Conservation (phyloP, 1,140 invertebrate genomes). For the Listronotus oregonensis region DNA sequence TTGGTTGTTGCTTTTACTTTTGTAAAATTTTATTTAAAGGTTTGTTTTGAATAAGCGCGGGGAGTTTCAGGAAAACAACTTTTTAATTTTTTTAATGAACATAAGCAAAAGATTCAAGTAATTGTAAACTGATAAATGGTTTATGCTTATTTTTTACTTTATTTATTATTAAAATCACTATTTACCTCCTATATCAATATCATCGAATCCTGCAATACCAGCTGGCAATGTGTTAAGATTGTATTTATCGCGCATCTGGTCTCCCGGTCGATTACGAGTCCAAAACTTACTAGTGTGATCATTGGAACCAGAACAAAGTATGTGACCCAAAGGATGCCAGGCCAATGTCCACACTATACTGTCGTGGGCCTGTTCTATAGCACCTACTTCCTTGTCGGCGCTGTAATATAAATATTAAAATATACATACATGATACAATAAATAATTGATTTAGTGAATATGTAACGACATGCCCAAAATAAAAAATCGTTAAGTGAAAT, state of each 20-base stretch:
- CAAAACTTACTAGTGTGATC: slow-evolving; percentile 99
- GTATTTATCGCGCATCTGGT: slow-evolving; percentile 96
- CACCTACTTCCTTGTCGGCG: slow-evolving; percentile 96
- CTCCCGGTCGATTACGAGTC: slow-evolving; percentile 97
- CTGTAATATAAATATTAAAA: slow-evolving; percentile 57
- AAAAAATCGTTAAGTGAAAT: slow-evolving; percentile 15
- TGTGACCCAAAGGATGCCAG: slow-evolving; percentile 99
- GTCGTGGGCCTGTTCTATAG: slow-evolving; percentile 97
- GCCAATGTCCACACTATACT: slow-evolving; percentile 98
- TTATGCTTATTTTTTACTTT: too few species aligned
- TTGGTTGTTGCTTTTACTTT: too few species aligned
- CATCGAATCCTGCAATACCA: slow-evolving; percentile 72
- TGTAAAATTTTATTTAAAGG: too few species aligned
- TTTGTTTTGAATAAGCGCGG: too few species aligned
- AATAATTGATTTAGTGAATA: too few species aligned
- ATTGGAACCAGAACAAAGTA: slow-evolving; percentile 96
- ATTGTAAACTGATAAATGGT: too few species aligned
- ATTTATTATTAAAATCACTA: too few species aligned
- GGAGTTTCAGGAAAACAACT: too few species aligned
- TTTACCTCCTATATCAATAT: slow-evolving; percentile 67
- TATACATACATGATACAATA: too few species aligned
- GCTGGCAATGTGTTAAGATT: slow-evolving; percentile 92
- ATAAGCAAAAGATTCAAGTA: too few species aligned
- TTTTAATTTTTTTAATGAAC: too few species aligned
- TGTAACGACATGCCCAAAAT: too few species aligned